Percentiles rank a stretch among this genome's conserved stretches.
Conservation (phyloP, 2,888 invertebrate species). For the Lasioglossum zephyrum region DNA sequence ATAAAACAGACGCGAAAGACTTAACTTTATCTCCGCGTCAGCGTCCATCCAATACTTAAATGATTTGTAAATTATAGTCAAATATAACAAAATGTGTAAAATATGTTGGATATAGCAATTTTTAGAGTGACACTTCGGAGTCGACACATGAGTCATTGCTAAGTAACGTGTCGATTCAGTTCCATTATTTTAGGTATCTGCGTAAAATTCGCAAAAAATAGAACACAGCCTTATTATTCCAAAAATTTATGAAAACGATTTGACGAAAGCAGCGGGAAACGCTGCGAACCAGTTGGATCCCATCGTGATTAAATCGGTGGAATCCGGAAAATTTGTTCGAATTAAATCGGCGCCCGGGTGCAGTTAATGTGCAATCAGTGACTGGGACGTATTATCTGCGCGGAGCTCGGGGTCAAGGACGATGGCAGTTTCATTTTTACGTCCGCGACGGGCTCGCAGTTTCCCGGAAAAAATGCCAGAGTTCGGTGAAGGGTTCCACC, state of each 20-base stretch:
- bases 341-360: neutral
- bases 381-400: conserved; percentile 15
- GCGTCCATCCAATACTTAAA: no score
- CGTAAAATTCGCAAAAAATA: neutral
- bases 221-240: neutral
- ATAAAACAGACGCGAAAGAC: no score
- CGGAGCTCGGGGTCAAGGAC: conserved; percentile 38
- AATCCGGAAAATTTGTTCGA: neutral
- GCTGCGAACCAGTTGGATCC: neutral
- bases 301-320: neutral
- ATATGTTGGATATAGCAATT: no score
- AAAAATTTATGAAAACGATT: neutral
- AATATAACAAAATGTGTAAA: no score
- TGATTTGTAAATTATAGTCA: no score
- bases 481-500: neutral
- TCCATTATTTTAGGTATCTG: neutral
- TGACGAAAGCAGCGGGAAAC: no score
- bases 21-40: no score
- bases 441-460: neutral
- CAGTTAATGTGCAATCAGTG: conserved; percentile 32
- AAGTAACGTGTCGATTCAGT: neutral
- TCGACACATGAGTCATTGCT: neutral
- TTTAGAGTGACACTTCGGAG: no score
- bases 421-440: conserved; percentile 29
- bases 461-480: neutral